Percentiles rank a stretch among this genome's conserved stretches.
Evolutionary conservation across 2,888 invertebrate species (phyloP).

Genomic region (Nomada fabriciana): DNA sequence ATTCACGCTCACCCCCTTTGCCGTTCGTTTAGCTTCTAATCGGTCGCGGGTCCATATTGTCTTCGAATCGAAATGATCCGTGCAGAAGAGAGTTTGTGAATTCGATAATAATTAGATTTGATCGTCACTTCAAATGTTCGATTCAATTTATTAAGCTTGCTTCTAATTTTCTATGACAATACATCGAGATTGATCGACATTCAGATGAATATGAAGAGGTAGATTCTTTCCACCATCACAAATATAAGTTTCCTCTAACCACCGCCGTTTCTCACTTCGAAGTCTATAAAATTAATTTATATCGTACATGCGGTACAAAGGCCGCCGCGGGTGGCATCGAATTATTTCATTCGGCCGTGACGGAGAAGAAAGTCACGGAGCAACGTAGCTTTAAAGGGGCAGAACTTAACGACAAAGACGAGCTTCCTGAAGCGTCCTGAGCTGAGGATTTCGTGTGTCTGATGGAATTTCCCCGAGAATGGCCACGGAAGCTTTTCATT

Average conservation of each 20-base stretch:
- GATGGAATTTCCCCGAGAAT: conserved; percentile 66
- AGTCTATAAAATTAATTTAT: background rate
- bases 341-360: conserved; percentile 26
- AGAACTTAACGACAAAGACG: conserved; percentile 55
- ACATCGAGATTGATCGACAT: too few species aligned
- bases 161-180: too few species aligned
- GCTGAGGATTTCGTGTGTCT: conserved; percentile 61
- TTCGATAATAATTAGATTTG: too few species aligned
- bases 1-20: conserved; percentile 19
- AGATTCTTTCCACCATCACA: too few species aligned
- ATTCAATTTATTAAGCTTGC: too few species aligned
- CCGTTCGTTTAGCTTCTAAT: conserved; percentile 11
- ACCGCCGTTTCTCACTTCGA: background rate
- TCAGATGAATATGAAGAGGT: too few species aligned
- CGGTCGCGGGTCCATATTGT: too few species aligned
- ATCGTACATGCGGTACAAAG: background rate
- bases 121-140: too few species aligned
- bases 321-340: background rate
- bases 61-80: too few species aligned
- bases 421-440: conserved; percentile 45
- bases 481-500: conserved; percentile 59
- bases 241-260: background rate
- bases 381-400: conserved; percentile 21
- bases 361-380: background rate
- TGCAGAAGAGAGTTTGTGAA: too few species aligned